Evolutionary conservation across 64 coral and sea anemone species (phyloP), one percentile per base, ranked within the genome.

Genomic region (Actinia tenebrosa): DNA sequence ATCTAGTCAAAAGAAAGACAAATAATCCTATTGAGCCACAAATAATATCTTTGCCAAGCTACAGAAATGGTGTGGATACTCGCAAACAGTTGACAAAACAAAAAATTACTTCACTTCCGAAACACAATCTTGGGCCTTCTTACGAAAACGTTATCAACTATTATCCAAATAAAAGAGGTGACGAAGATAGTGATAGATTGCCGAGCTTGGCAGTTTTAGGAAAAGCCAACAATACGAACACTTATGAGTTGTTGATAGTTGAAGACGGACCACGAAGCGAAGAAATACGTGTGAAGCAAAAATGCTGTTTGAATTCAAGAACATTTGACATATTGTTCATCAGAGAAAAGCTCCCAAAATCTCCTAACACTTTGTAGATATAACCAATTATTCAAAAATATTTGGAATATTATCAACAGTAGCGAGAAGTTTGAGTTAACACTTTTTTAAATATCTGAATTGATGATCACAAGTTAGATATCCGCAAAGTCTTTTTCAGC

Each of bases 191-290:
- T 20, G 53, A 60, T 43, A 10, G 56, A 30, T 64, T 61, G 60
- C 56, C 50, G 10, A 60, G 56, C 18, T 10, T 30, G n/a, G 25
- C 53, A 13, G 83, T 64, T 56, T 52, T 81, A 3, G 83, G 83
- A 27, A 85, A 64, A 43, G 54, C 54, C 5, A 85, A 85, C 0
- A 85, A 85, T 3, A 60, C 83, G 22, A 85, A 60, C 16, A 85
- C 5, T 15, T 85, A 85, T 45, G 83, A 85, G n/a, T 61, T 85
- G 30, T 14, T 85, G 53, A 85, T 85, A 85, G 53, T 85, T 18
- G 83, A 85, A 25, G 54, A 85, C 26, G 83, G 54, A 23, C 83
- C 53, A n/a, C 13, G 83, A 62, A 85, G 22, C 15, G 83, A 85
- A 58, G 83, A 61, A 42, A 85, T 61, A 85, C 15, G 60, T 37